Evolutionary conservation across 2,797 vertebrate species (phyloP), one percentile per base, ranked within the genome.

Genomic region (Halcyon chelicuti): DNA sequence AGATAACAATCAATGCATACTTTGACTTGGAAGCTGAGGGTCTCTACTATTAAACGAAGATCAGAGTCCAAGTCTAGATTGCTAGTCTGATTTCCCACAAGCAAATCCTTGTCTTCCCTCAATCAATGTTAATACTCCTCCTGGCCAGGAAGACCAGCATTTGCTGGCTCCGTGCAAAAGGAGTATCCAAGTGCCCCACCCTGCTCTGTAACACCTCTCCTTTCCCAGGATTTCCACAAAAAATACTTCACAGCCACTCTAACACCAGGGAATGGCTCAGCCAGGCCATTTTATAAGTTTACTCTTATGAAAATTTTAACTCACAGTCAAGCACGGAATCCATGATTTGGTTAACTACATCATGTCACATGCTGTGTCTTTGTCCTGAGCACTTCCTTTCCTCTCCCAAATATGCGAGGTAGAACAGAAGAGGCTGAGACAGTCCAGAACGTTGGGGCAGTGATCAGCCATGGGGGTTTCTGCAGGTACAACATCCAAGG

Each of bases 351-450:
- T 67, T 75, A 83, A 68, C 60, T 28, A n/a, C 23, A 25, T 21
- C 0, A 0, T 12, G 22, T 81, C 40, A 35, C 5, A 21, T 0
- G 1, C 16, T 12, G 7, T 49, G 18, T 18, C 39, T 81, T 71
- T 75, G 39, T 83, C 37, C 19, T 9, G n/a, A 31, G 16, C 1
- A 2, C 33, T 83, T 79, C 21, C 31, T 57, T 75, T 71, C 20
- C 44, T 42, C 20, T 52, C 20, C 42, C 46, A 63, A 8, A 65
- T 22, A 68, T 1, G 1, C 19, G 25, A 74, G 21, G 29, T 54
- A 49, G 23, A 57, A 77, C 4, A 67, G 15, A 65, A 66, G 47
- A 82, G 28, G 5, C n/a, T 31, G 65, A 23, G 12, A 79, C 29
- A 90, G 14, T n/a, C n/a, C 33, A 60, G 78, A 54, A 89, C 37